Evolutionary conservation across 1,140 invertebrate genomes (phyloP).

Genomic region (Pomacea maculata): DNA sequence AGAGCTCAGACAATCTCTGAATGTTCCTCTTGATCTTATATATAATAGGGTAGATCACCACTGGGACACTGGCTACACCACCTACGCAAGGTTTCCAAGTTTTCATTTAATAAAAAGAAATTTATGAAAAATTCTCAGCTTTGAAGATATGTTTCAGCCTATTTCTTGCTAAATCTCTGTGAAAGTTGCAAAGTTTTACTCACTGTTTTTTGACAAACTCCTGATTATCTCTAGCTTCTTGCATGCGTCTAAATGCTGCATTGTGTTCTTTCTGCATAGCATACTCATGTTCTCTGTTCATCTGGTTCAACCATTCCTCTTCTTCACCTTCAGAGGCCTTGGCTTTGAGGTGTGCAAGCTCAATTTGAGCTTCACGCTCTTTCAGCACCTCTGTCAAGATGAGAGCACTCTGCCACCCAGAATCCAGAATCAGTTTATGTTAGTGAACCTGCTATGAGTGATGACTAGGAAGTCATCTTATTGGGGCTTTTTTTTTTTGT

Average conservation of each 20-base stretch:
- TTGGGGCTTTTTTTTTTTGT: no score
- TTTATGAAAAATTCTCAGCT: no score
- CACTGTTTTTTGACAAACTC: constrained; percentile 61
- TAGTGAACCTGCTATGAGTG: no score
- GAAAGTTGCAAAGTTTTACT: constrained; percentile 20
- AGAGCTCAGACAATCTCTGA: no score
- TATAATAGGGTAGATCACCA: no score
- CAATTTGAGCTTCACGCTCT: constrained; percentile 65
- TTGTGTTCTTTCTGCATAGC: constrained; percentile 56
- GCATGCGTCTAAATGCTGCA: constrained; percentile 44
- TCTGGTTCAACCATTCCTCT: constrained; percentile 43
- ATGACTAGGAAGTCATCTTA: no score
- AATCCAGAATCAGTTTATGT: not conserved
- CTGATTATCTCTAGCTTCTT: constrained; percentile 43
- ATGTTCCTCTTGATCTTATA: no score
- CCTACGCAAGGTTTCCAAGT: no score
- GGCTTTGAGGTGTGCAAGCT: constrained; percentile 59
- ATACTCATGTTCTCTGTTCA: constrained; percentile 51
- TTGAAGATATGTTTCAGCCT: no score
- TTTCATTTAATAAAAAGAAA: no score
- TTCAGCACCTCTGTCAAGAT: constrained; percentile 64
- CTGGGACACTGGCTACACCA: no score
- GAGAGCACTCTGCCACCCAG: constrained; percentile 60
- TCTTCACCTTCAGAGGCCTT: constrained; percentile 53
- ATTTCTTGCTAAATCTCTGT: no score